Base-by-base conservation (phyloP, 2,113 vertebrate genomes). In the Cyanistes caeruleus region DNA sequence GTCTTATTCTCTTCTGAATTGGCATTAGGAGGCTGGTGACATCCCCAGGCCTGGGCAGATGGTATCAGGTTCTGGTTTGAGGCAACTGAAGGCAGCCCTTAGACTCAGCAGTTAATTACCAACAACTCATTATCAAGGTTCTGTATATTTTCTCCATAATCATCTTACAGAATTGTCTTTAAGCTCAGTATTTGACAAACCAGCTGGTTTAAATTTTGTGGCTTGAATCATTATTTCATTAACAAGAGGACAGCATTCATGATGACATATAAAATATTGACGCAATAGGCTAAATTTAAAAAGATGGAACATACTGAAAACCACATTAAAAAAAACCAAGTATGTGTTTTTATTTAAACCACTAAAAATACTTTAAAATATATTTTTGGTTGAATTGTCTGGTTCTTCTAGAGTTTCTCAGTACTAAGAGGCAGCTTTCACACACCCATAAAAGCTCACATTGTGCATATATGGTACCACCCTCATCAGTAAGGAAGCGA, bases 141-240 rank as follows among this genome's bases (percentile, higher is more conserved):
- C n/a, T 0, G 0, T 69, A 5, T 74, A 37, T 60, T 92, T 95
- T 78, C 33, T 60, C 68, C 5, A 4, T 39, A 86, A 60, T 64
- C 37, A 75, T 82, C 23, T 48, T 56, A 70, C 7, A 72, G 76
- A 87, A 52, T 58, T 84, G 28, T 76, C 94, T 90, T 92, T 95
- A 89, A 89, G 72, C 23, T 84, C 80, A 69, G 56, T 73, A 90
- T 72, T 56, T 64, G 16, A 87, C 48, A 89, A 79, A 87, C 55
- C 75, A 94, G 82, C 94, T 97, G 97, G 89, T 97, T 98, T 96
- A 95, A 97, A 97, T 98, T 97, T 97, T 95, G 94, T 91, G 95
- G 84, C 96, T 97, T 92, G 87, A 97, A 93, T 96, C 93, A 96
- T 95, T 97, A 97, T 97, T 97, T 97, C 93, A 77, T 97, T 92